These are phyloP conservation scores for Canis aureus DNA, from an alignment of 2,113 vertebrate genomes.

Conservation along the genomic window DNA sequence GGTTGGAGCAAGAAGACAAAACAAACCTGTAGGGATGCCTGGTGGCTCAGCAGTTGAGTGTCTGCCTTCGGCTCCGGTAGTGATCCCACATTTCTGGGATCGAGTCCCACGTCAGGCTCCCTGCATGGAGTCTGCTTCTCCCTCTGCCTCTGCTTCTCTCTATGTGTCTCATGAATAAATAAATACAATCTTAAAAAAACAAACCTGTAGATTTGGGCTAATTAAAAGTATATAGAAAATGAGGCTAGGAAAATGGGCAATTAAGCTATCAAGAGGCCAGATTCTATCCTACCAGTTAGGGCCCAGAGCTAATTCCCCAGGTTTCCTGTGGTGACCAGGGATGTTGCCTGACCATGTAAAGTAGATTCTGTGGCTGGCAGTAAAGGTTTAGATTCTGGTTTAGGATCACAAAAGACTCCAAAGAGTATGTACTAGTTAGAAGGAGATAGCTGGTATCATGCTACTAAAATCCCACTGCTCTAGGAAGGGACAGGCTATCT, in stretches of 20 bases:
- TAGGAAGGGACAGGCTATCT: neutral
- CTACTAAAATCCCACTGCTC: neutral
- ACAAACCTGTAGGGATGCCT: neutral
- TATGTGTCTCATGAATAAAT: too few relatives aligned
- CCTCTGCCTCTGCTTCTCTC: too few relatives aligned
- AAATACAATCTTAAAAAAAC: neutral
- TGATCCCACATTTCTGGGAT: too few relatives aligned
- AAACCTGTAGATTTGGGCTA: neutral
- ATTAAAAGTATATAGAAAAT: neutral
- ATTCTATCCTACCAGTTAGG: neutral
- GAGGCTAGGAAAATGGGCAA: neutral
- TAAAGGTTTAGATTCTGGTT: neutral
- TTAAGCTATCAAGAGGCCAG: neutral
- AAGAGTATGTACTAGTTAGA: neutral
- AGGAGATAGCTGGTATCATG: neutral
- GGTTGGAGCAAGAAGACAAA: neutral
- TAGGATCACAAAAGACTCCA: neutral
- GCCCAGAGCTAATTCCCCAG: neutral
- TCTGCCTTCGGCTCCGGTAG: too few relatives aligned
- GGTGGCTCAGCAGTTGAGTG: too few relatives aligned
- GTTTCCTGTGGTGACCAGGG: neutral
- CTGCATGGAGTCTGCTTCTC: too few relatives aligned
- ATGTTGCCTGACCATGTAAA: neutral
- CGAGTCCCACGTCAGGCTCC: too few relatives aligned
- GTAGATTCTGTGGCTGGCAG: neutral